Percentiles rank a stretch among this genome's conserved stretches.
Evolutionary conservation across 2,113 vertebrate species (phyloP).

Genomic region (Ptilorrhoa leucosticta): DNA sequence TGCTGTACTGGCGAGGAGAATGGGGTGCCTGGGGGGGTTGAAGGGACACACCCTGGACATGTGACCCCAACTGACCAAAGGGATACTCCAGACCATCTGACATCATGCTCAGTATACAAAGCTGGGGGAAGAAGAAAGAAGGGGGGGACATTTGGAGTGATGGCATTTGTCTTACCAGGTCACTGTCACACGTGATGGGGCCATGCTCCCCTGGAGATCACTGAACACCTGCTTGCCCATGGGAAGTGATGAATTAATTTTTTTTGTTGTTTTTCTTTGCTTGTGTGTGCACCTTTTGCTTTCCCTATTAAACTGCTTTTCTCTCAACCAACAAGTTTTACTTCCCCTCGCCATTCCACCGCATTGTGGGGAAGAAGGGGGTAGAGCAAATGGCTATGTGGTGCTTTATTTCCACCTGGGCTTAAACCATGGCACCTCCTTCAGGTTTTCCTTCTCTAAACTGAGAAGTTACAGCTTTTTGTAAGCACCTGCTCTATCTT

Average conservation of each 20-base stretch:
- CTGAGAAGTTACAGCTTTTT: not conserved
- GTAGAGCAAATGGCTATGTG: not conserved
- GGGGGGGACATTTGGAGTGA: not conserved
- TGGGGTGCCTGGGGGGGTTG: not conserved
- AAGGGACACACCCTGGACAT: not conserved
- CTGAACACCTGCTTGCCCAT: not conserved
- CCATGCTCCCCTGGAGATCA: rapidly evolving
- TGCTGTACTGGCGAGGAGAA: rapidly evolving
- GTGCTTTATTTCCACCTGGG: not conserved
- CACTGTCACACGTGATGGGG: rapidly evolving
- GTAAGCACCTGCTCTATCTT: not conserved
- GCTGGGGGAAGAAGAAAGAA: not conserved
- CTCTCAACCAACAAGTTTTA: not conserved
- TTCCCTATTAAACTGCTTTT: not conserved
- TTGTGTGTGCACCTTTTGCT: not conserved
- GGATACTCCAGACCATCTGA: not conserved
- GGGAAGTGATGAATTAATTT: not conserved
- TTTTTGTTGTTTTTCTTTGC: not conserved
- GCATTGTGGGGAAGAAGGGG: not conserved
- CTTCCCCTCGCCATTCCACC: not conserved
- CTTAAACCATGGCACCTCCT: not conserved
- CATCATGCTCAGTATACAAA: not conserved
- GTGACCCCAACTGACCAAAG: not conserved
- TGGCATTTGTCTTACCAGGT: not conserved
- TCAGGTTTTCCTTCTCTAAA: not conserved